Evolutionary conservation across 2,113 vertebrate genomes (phyloP).

Genomic region (Athene noctua): DNA sequence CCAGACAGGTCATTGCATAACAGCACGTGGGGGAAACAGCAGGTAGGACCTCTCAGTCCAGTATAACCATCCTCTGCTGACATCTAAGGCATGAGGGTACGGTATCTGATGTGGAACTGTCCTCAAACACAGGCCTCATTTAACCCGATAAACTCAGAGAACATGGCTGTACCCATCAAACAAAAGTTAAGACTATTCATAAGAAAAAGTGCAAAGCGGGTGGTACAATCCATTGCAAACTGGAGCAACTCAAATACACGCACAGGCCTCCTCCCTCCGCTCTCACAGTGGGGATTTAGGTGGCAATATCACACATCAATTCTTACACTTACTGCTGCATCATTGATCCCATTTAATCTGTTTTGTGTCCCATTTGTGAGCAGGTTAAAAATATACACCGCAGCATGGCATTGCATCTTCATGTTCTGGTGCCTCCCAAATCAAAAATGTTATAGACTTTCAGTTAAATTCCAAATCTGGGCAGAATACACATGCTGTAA

Average conservation of each 20-base stretch:
- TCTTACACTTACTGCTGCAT: neutral
- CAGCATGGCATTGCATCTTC: neutral
- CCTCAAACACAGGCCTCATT: neutral
- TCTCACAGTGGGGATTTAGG: accelerated
- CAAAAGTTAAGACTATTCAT: accelerated
- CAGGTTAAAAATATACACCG: neutral
- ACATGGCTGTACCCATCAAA: accelerated
- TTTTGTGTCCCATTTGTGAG: neutral
- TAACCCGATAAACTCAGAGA: neutral
- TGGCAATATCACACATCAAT: neutral
- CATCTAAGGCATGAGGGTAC: neutral
- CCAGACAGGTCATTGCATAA: neutral
- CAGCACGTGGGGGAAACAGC: neutral
- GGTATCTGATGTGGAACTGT: neutral
- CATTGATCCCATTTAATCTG: neutral
- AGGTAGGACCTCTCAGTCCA: neutral
- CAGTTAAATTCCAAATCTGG: neutral
- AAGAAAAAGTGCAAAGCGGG: neutral
- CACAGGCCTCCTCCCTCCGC: neutral
- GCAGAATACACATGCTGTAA: neutral
- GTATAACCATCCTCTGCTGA: neutral
- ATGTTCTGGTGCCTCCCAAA: neutral
- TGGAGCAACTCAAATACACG: neutral
- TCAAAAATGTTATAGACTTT: neutral
- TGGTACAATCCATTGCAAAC: neutral